Evolutionary conservation across 2,888 invertebrate species (phyloP).

Genomic region (Drosophila merina): DNA sequence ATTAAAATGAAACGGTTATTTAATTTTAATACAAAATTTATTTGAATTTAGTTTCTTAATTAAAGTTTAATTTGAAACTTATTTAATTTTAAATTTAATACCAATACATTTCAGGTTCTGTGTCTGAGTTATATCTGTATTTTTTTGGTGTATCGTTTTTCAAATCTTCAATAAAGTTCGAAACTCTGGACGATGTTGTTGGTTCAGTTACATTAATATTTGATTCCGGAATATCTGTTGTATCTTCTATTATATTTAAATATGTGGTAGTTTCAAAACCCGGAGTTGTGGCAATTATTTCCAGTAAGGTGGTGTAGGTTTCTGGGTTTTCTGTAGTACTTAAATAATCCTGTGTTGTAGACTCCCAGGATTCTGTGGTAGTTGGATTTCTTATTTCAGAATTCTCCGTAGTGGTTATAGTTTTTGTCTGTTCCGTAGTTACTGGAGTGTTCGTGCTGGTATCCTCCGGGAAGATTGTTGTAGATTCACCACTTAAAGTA

Average conservation of each 20-base stretch:
- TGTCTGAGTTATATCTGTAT: slow-evolving; percentile 70
- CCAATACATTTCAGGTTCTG: slow-evolving; percentile 68
- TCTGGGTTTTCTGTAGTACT: slow-evolving; percentile 40
- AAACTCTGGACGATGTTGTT: not conserved
- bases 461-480: not conserved
- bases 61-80: too few relatives aligned
- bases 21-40: not conserved
- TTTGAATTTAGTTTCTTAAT: not conserved
- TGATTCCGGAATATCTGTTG: not conserved
- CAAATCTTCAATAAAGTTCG: slow-evolving; percentile 28
- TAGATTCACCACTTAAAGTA: not conserved
- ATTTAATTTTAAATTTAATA: slow-evolving; percentile 6
- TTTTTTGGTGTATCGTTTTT: slow-evolving; percentile 46
- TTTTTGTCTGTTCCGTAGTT: not conserved
- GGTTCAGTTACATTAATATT: not conserved
- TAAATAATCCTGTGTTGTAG: slow-evolving; percentile 19
- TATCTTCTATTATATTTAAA: not conserved
- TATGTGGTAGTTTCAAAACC: slow-evolving; percentile 37
- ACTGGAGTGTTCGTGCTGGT: not conserved
- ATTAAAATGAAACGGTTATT: not conserved
- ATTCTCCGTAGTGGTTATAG: not conserved
- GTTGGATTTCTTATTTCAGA: not conserved
- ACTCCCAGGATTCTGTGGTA: not conserved
- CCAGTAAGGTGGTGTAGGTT: slow-evolving; percentile 33
- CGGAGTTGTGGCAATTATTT: slow-evolving; percentile 52